phyloP scores from a whole-genome alignment of 2,888 invertebrate genomes.

The Therioaphis trifolii region DNA sequence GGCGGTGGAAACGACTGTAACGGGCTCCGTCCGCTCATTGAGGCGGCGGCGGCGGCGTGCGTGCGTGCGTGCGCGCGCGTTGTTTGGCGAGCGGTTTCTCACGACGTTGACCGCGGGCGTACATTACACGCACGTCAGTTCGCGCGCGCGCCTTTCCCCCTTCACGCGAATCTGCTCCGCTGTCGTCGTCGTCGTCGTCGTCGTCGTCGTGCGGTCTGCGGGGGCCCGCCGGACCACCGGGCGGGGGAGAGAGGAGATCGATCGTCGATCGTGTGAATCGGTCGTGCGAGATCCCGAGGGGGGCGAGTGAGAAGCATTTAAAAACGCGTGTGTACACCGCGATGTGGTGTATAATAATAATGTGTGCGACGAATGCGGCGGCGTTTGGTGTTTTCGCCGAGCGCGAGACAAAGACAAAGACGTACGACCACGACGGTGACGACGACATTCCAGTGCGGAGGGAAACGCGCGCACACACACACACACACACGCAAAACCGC shows the following conservation, averaged over 20 bases:
- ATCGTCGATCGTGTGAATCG: constrained; percentile 54
- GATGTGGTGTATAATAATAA: too few relatives aligned
- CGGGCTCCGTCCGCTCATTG: too few relatives aligned
- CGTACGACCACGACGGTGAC: neutral
- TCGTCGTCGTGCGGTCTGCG: neutral
- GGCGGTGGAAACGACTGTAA: neutral
- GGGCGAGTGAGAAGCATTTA: neutral
- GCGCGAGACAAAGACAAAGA: neutral
- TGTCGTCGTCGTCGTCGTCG: neutral
- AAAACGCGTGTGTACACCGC: too few relatives aligned
- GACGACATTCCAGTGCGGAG: neutral
- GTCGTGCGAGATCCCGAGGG: constrained; percentile 40
- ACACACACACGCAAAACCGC: neutral
- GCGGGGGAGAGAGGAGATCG: neutral
- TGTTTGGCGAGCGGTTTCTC: constrained; percentile 52
- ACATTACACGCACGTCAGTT: neutral
- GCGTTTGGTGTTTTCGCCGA: neutral
- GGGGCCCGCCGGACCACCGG: too few relatives aligned
- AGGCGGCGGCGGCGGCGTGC: neutral
- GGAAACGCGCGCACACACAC: neutral
- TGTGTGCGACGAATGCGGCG: neutral
- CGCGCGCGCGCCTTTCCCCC: constrained; percentile 5
- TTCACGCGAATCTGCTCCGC: neutral
- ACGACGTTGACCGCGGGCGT: constrained; percentile 58
- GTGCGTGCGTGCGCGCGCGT: constrained; percentile 1